phyloP scores from a whole-genome alignment of 2,797 vertebrate genomes.

The Tapirus indicus region DNA sequence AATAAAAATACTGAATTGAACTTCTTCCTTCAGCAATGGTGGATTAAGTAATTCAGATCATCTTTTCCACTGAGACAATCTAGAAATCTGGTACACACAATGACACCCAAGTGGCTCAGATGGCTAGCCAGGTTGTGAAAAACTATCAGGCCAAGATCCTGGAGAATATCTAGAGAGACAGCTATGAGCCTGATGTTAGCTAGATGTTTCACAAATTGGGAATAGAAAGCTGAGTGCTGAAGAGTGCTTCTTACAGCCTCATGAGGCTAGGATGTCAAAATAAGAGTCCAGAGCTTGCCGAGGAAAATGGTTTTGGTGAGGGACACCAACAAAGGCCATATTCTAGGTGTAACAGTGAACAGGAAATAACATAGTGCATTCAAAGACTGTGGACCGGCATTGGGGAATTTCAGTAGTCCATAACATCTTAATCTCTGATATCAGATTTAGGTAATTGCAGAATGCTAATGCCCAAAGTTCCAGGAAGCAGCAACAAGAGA shows the following conservation, averaged over 20 bases:
- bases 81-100: neutral
- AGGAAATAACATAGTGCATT: neutral
- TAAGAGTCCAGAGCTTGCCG: neutral
- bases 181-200: neutral
- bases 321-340: neutral
- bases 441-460: neutral
- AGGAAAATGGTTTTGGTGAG: neutral
- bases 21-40: neutral
- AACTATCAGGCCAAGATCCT: neutral
- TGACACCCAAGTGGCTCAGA: neutral
- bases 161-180: neutral
- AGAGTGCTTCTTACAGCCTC: neutral
- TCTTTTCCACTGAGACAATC: neutral
- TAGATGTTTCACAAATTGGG: neutral
- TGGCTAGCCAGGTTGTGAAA: neutral
- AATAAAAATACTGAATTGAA: neutral
- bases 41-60: neutral
- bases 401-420: neutral
- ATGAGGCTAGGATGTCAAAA: neutral
- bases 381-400: neutral
- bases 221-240: neutral
- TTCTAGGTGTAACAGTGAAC: neutral
- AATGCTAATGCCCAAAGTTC: neutral
- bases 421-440: neutral
- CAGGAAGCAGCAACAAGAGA: neutral